Evolutionary conservation across 2,888 invertebrate genomes (phyloP), one percentile per base, ranked within the genome.

Genomic region (Thyatira batis): DNA sequence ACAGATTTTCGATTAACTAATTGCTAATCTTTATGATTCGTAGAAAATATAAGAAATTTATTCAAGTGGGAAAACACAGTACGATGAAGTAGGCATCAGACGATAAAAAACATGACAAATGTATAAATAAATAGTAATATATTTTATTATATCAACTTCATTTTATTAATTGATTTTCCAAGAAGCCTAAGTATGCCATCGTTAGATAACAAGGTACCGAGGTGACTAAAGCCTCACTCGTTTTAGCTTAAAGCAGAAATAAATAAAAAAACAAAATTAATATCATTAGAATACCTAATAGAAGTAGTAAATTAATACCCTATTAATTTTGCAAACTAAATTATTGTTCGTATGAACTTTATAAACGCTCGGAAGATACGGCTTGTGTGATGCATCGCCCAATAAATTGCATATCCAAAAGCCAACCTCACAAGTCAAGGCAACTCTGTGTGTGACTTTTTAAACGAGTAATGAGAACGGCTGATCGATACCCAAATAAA

Each of bases 401-500:
- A 75, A 81, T 85, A 84, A 84, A 83, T 83, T 78, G 73, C 65
- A 67, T 70, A 72, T 66, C 67, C 76, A 73, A 78, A 63, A 72
- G 60, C 64, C 74, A 73, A 67, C 70, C 55, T 71, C 67, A 66
- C 59, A 52, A 78, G 63, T 78, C 81, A 84, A 82, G 82, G 81
- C 48, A 53, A 69, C 54, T 61, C 50, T 51, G 67, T 57, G 63
- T 71, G 71, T 50, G 72, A 67, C 55, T 67, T 55, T 65, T 61
- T 59, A 59, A 69, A 70, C 67, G 65, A 74, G 63, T 75, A 78
- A 76, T 71, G 72, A 73, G 74, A 75, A 73, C 71, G 57, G 55
- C 67, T 75, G 81, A 83, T 82, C 73, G 70, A 78, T 81, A 78
- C 73, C 60, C 74, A 75, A 82, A 82, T 82, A 79, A 80, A 81